Evolutionary conservation across 2,888 invertebrate species (phyloP).

Genomic region (Melieria picta): DNA sequence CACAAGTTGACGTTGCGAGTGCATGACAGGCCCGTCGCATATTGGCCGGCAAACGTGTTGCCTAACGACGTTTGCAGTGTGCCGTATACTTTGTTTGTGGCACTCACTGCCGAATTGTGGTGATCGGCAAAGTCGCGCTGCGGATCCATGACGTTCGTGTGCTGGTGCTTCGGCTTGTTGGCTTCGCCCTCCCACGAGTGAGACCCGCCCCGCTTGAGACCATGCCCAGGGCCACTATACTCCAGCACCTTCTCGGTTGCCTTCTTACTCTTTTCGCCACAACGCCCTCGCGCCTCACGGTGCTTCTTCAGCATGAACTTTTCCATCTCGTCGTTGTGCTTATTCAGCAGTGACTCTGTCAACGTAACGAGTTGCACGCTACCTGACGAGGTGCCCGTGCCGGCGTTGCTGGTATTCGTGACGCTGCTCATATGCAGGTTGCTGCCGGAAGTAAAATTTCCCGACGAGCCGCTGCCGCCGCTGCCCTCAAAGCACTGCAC

Average conservation of each 20-base stretch:
- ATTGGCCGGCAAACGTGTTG: slow-evolving; percentile 37
- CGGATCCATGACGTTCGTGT: slow-evolving; percentile 53
- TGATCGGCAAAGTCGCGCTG: slow-evolving; percentile 43
- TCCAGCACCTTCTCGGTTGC: slow-evolving; percentile 58
- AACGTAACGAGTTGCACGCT: slow-evolving; percentile 69
- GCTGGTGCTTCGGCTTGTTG: slow-evolving; percentile 70
- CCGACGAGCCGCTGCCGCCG: slow-evolving; percentile 72
- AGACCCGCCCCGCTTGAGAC: slow-evolving; percentile 73
- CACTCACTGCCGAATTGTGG: slow-evolving; percentile 32
- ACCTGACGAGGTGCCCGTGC: slow-evolving; percentile 63
- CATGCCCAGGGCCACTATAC: slow-evolving; percentile 66
- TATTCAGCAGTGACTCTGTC: slow-evolving; percentile 72
- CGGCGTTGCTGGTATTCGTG: slow-evolving; percentile 67
- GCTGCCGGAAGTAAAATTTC: slow-evolving; percentile 71
- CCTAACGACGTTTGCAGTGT: slow-evolving; percentile 43
- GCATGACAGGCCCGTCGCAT: slow-evolving; percentile 43
- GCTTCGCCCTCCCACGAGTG: slow-evolving; percentile 72
- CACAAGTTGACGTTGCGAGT: slow-evolving; percentile 68
- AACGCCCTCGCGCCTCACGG: slow-evolving; percentile 70
- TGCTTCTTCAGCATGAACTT: slow-evolving; percentile 79
- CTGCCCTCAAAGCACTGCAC: slow-evolving; percentile 67
- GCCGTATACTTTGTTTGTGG: slow-evolving; percentile 43
- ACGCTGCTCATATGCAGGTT: slow-evolving; percentile 70
- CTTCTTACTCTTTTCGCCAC: slow-evolving; percentile 66
- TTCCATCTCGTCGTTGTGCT: slow-evolving; percentile 87